A percentile compares a stretch with the other conserved stretches of the same genome.
Evolutionary conservation across 1,140 invertebrate genomes (phyloP).

Genomic region (Leptonema lineaticorne): DNA sequence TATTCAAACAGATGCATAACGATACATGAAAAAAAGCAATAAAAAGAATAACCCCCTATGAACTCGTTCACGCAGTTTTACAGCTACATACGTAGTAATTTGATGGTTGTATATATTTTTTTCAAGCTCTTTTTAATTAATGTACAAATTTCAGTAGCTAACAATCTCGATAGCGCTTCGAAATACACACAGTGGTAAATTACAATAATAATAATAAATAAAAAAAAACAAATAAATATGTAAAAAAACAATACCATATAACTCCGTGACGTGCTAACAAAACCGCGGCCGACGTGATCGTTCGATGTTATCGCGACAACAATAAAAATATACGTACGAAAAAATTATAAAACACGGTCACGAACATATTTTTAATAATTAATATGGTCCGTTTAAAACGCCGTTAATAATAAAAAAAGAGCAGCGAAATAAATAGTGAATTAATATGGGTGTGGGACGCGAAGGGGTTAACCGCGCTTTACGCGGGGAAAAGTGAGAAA

Average conservation of each 20-base stretch:
- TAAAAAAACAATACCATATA: no score
- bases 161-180: slow-evolving; percentile 1
- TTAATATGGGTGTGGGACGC: no score
- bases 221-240: no score
- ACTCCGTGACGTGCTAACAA: slow-evolving; percentile 13
- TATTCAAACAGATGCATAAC: no score
- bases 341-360: slow-evolving; percentile 10
- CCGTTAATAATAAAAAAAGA: not conserved
- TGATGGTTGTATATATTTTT: slow-evolving; percentile 6
- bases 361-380: slow-evolving; percentile 13
- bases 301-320: not conserved
- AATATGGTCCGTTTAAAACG: slow-evolving; percentile 3
- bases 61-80: not conserved
- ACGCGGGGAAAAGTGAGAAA: slow-evolving; percentile 12
- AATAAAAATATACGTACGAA: slow-evolving; percentile 5
- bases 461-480: slow-evolving; percentile 3
- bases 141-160: not conserved
- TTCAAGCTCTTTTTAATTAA: slow-evolving; percentile 11
- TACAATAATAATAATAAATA: no score
- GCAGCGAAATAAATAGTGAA: no score
- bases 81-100: not conserved
- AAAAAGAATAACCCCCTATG: no score
- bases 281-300: slow-evolving; percentile 1
- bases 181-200: not conserved
- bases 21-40: no score